Percentiles rank a stretch among this genome's conserved stretches.
These are phyloP conservation scores for Cydia fagiglandana DNA, from an alignment of 1,140 invertebrate genomes.

Conservation along the genomic window DNA sequence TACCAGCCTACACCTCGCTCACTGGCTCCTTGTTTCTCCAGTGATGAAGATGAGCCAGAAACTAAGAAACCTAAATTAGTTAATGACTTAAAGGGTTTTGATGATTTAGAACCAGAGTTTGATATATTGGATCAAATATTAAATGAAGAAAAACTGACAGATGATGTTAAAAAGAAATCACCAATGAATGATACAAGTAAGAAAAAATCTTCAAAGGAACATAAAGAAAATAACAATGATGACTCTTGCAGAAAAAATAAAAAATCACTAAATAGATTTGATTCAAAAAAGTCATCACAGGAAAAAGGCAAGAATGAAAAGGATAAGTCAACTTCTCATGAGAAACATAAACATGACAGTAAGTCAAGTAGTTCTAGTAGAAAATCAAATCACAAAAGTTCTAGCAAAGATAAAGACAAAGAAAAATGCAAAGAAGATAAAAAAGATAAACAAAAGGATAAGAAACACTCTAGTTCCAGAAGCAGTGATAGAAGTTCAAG, in stretches of 20 bases:
- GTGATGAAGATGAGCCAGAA: slow-evolving; percentile 75
- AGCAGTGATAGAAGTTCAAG: slow-evolving; percentile 49
- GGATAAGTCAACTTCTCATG: slow-evolving; percentile 39
- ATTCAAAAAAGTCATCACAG: slow-evolving; percentile 35
- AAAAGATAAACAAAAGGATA: slow-evolving; percentile 53
- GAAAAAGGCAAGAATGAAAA: slow-evolving; percentile 40
- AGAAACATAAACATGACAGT: slow-evolving; percentile 42
- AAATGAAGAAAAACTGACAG: slow-evolving; percentile 69
- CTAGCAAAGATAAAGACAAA: slow-evolving; percentile 41
- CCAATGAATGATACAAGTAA: slow-evolving; percentile 16
- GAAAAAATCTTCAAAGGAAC: slow-evolving; percentile 38
- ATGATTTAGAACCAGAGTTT: slow-evolving; percentile 75
- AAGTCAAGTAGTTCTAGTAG: slow-evolving; percentile 46
- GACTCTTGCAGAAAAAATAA: slow-evolving; percentile 34
- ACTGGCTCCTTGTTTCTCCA: slow-evolving; percentile 74
- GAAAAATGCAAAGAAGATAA: slow-evolving; percentile 41
- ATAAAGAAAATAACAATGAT: slow-evolving; percentile 41
- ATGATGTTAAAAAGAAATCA: slow-evolving; percentile 41
- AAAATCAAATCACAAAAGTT: slow-evolving; percentile 59
- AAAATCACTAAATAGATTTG: slow-evolving; percentile 36
- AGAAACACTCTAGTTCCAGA: slow-evolving; percentile 55
- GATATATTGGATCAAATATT: slow-evolving; percentile 77
- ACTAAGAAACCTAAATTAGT: slow-evolving; percentile 69
- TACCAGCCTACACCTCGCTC: slow-evolving; percentile 71
- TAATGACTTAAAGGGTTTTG: slow-evolving; percentile 69